These are phyloP conservation scores for Meloidogyne exigua DNA, from an alignment of 1,140 invertebrate genomes.

Conservation along the genomic window DNA sequence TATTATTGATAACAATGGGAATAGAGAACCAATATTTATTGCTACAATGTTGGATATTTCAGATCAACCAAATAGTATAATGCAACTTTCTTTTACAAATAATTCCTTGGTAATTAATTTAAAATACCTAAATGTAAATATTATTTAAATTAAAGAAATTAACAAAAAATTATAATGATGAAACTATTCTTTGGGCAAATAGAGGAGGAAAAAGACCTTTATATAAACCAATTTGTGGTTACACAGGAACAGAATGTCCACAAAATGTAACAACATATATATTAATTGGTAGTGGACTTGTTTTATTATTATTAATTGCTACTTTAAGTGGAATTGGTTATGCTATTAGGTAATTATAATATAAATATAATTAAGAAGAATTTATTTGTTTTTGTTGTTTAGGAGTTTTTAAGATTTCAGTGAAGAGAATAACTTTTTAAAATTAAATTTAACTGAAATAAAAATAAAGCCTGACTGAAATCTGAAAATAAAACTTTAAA, in stretches of 20 bases:
- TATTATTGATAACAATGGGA: slow-evolving; percentile 36
- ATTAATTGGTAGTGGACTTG: slow-evolving; percentile 20
- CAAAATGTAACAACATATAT: slow-evolving; percentile 31
- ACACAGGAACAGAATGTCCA: slow-evolving; percentile 33
- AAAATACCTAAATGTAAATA: too few species aligned
- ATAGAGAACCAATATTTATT: slow-evolving; percentile 37
- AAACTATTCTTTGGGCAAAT: slow-evolving; percentile 23
- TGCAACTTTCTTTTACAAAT: slow-evolving; percentile 28
- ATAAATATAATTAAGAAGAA: too few species aligned
- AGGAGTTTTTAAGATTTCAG: too few species aligned
- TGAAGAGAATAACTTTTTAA: too few species aligned
- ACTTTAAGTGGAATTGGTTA: slow-evolving; percentile 26
- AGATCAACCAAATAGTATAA: slow-evolving; percentile 23
- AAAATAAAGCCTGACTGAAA: too few species aligned
- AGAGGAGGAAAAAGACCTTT: slow-evolving; percentile 27
- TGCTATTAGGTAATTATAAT: slow-evolving; percentile 25
- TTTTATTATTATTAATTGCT: slow-evolving; percentile 26
- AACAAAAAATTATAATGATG: not conserved
- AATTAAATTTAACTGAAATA: too few species aligned
- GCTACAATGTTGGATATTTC: slow-evolving; percentile 25
- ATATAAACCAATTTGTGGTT: slow-evolving; percentile 34
- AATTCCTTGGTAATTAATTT: slow-evolving; percentile 30
- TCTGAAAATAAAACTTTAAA: not conserved
- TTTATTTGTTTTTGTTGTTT: too few species aligned
- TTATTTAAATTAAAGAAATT: not conserved